Percentiles rank a stretch among this genome's conserved stretches.
phyloP scores from a whole-genome alignment of 1,140 invertebrate genomes.

The Hermatobates lingyangjiaoensis region DNA sequence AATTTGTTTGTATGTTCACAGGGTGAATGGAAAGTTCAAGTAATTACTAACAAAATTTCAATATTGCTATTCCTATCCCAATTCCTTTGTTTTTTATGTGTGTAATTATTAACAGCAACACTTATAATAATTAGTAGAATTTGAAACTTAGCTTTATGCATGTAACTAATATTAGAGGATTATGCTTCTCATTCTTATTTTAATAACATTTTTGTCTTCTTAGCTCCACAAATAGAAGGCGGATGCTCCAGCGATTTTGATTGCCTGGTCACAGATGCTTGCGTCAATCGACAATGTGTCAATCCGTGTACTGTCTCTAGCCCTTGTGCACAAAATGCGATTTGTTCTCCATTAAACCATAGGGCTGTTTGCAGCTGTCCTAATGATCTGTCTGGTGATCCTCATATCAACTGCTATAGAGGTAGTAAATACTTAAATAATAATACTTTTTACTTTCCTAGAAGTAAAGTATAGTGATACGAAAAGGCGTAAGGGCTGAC shows the following conservation, averaged over 20 bases:
- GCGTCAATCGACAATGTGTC: constrained; percentile 48
- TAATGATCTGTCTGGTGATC: constrained; percentile 52
- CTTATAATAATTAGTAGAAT: background rate
- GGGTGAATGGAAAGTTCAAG: too few species aligned
- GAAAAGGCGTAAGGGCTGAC: too few species aligned
- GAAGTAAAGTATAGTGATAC: too few species aligned
- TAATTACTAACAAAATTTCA: too few species aligned
- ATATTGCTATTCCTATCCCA: too few species aligned
- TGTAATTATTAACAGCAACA: constrained; percentile 6
- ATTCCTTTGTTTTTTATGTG: background rate
- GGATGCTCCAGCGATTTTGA: constrained; percentile 49
- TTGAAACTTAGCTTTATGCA: background rate
- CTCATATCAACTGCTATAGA: constrained; percentile 55
- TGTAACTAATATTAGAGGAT: background rate
- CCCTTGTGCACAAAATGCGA: constrained; percentile 58
- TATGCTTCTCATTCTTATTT: background rate
- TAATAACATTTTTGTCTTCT: constrained; percentile 15
- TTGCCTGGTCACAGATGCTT: constrained; percentile 50
- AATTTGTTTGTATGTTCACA: too few species aligned
- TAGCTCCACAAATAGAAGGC: constrained; percentile 27
- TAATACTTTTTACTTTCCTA: too few species aligned
- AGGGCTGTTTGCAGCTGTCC: constrained; percentile 58
- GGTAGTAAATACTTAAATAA: too few species aligned
- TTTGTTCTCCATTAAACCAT: constrained; percentile 55
- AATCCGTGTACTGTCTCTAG: constrained; percentile 53